Base-by-base conservation (phyloP, 2,888 invertebrate genomes). In the Micoletzkya japonica region DNA sequence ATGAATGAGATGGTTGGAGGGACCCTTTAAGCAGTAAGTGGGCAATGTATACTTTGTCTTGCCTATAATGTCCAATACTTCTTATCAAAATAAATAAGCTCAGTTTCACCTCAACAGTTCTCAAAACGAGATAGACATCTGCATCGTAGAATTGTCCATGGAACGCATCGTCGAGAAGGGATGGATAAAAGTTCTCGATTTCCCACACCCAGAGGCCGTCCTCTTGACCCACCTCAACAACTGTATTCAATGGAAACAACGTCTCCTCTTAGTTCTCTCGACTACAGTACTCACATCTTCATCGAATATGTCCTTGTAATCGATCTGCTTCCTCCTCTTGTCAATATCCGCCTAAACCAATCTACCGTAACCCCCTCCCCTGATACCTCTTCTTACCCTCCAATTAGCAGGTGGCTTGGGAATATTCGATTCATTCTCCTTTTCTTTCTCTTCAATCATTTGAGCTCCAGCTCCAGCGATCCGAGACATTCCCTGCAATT, bases 131-230 rank as follows among this genome's bases (percentile, higher is more conserved):
- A 87, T 99, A 99, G 87, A 97, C 97, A 87, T 99, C 98, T 24
- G 81, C 85, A 50, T 97, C 95, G 86, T 96, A 99, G 88, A 99
- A 98, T 87, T 96, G 96, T 2, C 97, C 97, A 86, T 95, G 92
- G 0, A 94, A 91, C 6, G 92, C 94, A 73, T 87, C 88, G 69
- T 89, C 89, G 36, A 98, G 91, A 82, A 92, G 91, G 85, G 95
- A 95, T 0, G 98, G 98, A 76, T 97, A 89, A 87, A 98, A 98
- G 87, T 99, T 98, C 87, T 98, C 98, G 74, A 98, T 98, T 89
- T 99, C 98, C 97, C 97, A 98, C 73, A 96, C 92, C 34, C 92
- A 92, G 39, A 98, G 85, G 2, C 96, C 88, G 86, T 81, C 76
- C 39, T 56, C 56, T 57, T 54, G n/a, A 30, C 34, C 50, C 30